phyloP scores from a whole-genome alignment of 2,113 vertebrate genomes.

The Colinus virginianus region DNA sequence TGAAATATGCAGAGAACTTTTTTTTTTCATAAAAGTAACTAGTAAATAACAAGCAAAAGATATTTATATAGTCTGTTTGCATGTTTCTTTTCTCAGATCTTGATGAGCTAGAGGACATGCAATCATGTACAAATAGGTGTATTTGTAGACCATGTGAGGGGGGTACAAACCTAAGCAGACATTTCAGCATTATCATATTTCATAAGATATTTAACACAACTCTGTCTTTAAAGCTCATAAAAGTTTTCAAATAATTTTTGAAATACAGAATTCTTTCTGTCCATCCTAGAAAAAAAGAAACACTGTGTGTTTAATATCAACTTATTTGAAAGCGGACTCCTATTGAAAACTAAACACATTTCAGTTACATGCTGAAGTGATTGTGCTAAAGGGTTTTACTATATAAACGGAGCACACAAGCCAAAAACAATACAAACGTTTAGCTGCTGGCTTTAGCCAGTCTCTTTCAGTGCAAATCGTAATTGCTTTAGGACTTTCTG shows the following conservation, averaged over 20 bases:
- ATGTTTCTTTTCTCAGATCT: neutral
- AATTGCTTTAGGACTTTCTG: constrained; percentile 88
- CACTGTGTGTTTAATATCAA: constrained; percentile 8
- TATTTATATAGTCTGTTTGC: neutral
- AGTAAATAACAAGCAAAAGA: neutral
- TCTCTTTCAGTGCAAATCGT: constrained; percentile 74
- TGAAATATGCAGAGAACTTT: neutral
- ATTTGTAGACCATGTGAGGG: neutral
- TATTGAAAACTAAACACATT: constrained; percentile 63
- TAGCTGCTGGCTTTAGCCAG: constrained; percentile 75
- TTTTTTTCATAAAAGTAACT: neutral
- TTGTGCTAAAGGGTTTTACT: constrained; percentile 60
- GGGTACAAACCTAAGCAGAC: neutral
- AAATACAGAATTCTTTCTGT: neutral
- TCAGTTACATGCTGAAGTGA: constrained; percentile 56
- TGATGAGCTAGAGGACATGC: neutral
- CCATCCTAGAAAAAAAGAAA: neutral
- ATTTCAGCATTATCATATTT: neutral
- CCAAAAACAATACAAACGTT: constrained; percentile 77
- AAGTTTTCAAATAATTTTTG: neutral
- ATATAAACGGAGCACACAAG: constrained; percentile 41
- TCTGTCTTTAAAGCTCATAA: neutral
- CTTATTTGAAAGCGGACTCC: constrained; percentile 39
- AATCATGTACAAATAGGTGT: neutral
- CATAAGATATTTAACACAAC: neutral